These are phyloP conservation scores for Scaptodrosophila lebanonensis DNA, from an alignment of 1,140 invertebrate genomes.

Conservation along the genomic window DNA sequence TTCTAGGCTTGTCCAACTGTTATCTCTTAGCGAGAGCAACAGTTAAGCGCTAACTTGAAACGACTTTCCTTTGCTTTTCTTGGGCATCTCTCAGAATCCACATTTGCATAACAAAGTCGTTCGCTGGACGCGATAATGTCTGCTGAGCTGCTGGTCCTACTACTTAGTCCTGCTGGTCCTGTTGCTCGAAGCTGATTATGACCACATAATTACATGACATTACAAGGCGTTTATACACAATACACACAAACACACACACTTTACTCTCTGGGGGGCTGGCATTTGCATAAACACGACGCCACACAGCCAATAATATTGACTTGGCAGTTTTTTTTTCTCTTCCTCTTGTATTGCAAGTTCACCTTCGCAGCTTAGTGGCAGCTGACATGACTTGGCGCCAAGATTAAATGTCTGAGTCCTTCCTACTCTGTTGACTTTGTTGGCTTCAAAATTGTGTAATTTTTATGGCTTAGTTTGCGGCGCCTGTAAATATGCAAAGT, in stretches of 20 bases:
- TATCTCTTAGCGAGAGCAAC: too few relatives aligned
- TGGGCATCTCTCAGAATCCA: slow-evolving; percentile 1
- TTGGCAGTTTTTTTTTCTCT: slow-evolving; percentile 44
- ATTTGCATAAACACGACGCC: not conserved
- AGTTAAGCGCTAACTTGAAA: too few relatives aligned
- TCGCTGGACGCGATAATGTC: slow-evolving; percentile 36
- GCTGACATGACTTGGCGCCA: slow-evolving; percentile 58
- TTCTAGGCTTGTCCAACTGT: too few relatives aligned
- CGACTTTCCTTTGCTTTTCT: not conserved
- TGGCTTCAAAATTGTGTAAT: slow-evolving; percentile 43
- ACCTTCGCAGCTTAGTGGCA: slow-evolving; percentile 62
- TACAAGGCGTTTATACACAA: slow-evolving; percentile 56
- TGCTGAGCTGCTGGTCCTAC: too few relatives aligned
- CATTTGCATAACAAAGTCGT: slow-evolving; percentile 64
- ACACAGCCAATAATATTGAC: slow-evolving; percentile 54
- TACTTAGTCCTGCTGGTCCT: slow-evolving; percentile 28
- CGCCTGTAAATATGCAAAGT: slow-evolving; percentile 63
- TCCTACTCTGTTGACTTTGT: slow-evolving; percentile 44
- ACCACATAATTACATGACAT: slow-evolving; percentile 71
- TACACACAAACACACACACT: slow-evolving; percentile 1
- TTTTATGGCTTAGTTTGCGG: slow-evolving; percentile 64
- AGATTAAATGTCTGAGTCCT: slow-evolving; percentile 15
- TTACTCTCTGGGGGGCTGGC: slow-evolving; percentile 7
- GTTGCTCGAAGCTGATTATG: slow-evolving; percentile 70
- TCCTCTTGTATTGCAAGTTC: slow-evolving; percentile 35